phyloP scores from a whole-genome alignment of 2,797 vertebrate species.

The Benthosema pterotum region DNA sequence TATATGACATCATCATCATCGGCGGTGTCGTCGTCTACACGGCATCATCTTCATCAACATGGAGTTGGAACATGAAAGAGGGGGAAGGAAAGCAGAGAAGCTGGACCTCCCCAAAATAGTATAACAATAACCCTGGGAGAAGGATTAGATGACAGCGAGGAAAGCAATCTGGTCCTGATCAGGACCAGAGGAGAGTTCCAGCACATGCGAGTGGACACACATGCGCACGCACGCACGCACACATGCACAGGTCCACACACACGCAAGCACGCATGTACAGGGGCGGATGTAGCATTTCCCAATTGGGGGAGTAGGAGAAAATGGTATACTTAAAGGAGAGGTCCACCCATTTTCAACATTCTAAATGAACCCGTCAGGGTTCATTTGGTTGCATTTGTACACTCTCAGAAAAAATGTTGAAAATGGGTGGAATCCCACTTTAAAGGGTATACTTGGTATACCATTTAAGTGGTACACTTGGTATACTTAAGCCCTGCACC shows the following conservation, averaged over 20 bases:
- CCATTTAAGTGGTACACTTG: no score
- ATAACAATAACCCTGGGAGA: conserved; percentile 60
- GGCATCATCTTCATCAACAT: not conserved
- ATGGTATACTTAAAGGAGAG: no score
- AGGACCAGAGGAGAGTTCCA: conserved; percentile 58
- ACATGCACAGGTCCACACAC: conserved; percentile 4
- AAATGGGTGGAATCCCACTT: no score
- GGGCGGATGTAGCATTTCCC: no score
- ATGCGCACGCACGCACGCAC: not conserved
- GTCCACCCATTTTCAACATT: no score
- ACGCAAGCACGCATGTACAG: not conserved
- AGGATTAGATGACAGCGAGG: conserved; percentile 63
- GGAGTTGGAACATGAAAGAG: conserved; percentile 19
- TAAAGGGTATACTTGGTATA: no score
- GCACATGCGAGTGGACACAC: conserved; percentile 34
- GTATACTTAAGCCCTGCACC: no score
- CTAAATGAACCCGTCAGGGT: no score
- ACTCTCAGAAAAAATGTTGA: no score
- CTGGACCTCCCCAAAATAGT: conserved; percentile 44
- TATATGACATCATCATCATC: conserved; percentile 56
- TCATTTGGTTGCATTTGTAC: no score
- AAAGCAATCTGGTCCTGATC: conserved; percentile 58
- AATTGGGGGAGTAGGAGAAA: no score
- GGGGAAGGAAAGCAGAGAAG: conserved; percentile 17
- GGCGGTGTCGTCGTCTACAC: not conserved